These are phyloP conservation scores for Pheucticus melanocephalus DNA, from an alignment of 2,113 vertebrate genomes.

Conservation along the genomic window DNA sequence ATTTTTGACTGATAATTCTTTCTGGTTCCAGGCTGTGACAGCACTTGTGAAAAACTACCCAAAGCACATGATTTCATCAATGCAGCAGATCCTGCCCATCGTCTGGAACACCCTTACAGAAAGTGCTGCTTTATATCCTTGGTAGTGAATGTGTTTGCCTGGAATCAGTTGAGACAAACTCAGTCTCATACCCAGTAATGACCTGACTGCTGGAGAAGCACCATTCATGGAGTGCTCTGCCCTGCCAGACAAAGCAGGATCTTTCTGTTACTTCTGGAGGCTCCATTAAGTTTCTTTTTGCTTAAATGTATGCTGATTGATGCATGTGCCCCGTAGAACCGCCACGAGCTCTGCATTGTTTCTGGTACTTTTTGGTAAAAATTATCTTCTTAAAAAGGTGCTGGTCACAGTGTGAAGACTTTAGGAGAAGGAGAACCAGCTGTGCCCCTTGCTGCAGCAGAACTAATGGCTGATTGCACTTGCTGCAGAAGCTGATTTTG, in stretches of 20 bases:
- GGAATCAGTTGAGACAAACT: background rate
- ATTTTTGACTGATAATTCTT: background rate
- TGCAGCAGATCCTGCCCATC: constrained; percentile 97
- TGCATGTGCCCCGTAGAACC: background rate
- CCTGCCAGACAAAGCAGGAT: background rate
- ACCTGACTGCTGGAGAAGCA: background rate
- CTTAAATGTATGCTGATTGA: background rate
- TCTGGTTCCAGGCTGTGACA: constrained; percentile 86
- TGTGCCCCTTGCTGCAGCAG: background rate
- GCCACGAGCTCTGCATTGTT: accelerated
- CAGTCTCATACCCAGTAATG: too few relatives aligned
- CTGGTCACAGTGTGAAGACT: background rate
- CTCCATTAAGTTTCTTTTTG: background rate
- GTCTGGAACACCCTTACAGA: constrained; percentile 98
- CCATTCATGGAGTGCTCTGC: too few relatives aligned
- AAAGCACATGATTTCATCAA: constrained; percentile 95
- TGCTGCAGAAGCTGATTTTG: background rate
- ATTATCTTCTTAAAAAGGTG: background rate
- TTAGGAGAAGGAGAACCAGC: background rate
- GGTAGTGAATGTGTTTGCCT: background rate
- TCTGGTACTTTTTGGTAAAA: background rate
- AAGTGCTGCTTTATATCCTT: constrained; percentile 98
- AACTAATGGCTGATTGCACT: background rate
- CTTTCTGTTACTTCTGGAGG: background rate
- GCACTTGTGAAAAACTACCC: constrained; percentile 98